Base-by-base conservation (phyloP, 2,888 invertebrate genomes). In the Drosophila tripunctata region DNA sequence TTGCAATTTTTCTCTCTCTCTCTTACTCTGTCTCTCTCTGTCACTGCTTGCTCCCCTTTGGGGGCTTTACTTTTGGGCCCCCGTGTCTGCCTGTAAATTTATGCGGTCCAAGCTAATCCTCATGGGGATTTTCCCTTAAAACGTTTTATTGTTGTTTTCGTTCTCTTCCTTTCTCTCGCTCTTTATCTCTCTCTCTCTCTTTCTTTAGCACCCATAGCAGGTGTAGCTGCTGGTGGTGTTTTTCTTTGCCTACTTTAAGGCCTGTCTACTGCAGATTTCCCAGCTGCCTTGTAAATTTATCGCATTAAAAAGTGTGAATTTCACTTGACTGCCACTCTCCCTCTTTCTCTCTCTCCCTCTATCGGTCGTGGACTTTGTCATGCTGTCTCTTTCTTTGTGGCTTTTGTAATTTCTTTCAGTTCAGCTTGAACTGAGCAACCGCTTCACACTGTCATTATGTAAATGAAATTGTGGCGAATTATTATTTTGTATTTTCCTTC, bases 271-370 rank as follows among this genome's bases (percentile, higher is more conserved):
- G 77, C 84, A 82, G 80, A 83, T 79, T 88, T 89, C 81, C 88
- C 89, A 78, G 80, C 75, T 82, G 87, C 75, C 86, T 86, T 84
- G 84, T 84, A 87, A 88, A 88, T 89, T 88, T 89, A 83, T 87
- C 88, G 77, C 82, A 89, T 88, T 87, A 86, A 79, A 75, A 81
- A 79, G 88, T 88, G 87, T 81, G 84, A 88, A 85, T 79, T 85
- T 78, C 61, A 36, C 41, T 63, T 55, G 35, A 55, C 35, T 50
- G 31, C 47, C 45, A 15, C 30, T 41, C 14, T 47, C 31, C 8
- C 24, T 19, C 12, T 7, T 15, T 5, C 30, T 17, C 15, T 22
- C 15, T n/a, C 30, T 22, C 21, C 35, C 35, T 24, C 4, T 15
- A 3, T n/a, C 6, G n/a, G n/a, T n/a, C n/a, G n/a, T n/a, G n/a